These are phyloP conservation scores for Zaprionus tsacasi DNA, from an alignment of 1,140 invertebrate species.

Conservation along the genomic window DNA sequence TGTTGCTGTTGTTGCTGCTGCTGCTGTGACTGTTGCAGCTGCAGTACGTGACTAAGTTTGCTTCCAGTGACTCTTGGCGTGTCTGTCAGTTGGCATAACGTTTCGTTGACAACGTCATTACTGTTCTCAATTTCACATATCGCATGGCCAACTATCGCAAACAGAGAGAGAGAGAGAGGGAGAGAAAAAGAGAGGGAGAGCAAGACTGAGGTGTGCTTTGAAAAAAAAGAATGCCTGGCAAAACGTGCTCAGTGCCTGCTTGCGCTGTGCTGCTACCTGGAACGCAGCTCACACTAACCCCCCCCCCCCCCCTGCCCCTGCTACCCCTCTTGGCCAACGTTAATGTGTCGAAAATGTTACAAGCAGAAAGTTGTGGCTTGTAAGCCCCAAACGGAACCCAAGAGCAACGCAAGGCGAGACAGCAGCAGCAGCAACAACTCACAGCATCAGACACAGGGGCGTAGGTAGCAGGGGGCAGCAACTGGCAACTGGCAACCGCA, in stretches of 20 bases:
- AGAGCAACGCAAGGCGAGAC: slow-evolving; percentile 27
- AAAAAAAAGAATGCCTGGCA: slow-evolving; percentile 13
- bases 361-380: slow-evolving; percentile 75
- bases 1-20: background rate
- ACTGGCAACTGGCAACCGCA: slow-evolving; percentile 15
- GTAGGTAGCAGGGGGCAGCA: background rate
- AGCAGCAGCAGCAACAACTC: slow-evolving; percentile 8
- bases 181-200: background rate
- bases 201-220: slow-evolving; percentile 33
- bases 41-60: slow-evolving; percentile 40
- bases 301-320: background rate
- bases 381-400: slow-evolving; percentile 44
- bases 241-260: slow-evolving; percentile 18
- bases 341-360: slow-evolving; percentile 80
- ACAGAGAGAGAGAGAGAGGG: slow-evolving; percentile 22
- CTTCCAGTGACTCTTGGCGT: slow-evolving; percentile 25
- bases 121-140: slow-evolving; percentile 82
- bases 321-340: slow-evolving; percentile 23
- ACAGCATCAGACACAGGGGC: slow-evolving; percentile 1
- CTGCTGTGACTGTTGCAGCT: slow-evolving; percentile 6
- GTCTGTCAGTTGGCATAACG: slow-evolving; percentile 57
- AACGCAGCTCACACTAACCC: background rate
- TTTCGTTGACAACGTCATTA: slow-evolving; percentile 80
- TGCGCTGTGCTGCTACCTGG: slow-evolving; percentile 39
- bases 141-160: slow-evolving; percentile 68